These are phyloP conservation scores for Semnornis frantzii DNA, from an alignment of 2,113 vertebrate species.

Conservation along the genomic window DNA sequence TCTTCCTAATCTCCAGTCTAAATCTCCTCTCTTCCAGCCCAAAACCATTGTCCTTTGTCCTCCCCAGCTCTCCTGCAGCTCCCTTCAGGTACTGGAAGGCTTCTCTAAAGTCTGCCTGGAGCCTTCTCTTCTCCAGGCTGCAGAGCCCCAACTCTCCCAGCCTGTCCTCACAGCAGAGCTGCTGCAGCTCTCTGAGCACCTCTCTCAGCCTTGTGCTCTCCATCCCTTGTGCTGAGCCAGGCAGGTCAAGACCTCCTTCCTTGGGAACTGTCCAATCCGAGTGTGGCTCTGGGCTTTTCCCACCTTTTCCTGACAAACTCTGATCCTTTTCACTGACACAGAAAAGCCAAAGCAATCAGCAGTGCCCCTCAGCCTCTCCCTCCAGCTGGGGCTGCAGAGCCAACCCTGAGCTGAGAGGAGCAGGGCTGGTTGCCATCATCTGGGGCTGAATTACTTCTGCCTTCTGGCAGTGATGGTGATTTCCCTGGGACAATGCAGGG, in stretches of 20 bases:
- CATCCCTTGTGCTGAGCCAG: neutral
- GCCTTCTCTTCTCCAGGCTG: no score
- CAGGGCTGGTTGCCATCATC: neutral
- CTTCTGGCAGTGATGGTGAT: neutral
- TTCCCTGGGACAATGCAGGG: neutral
- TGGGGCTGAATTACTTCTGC: rapidly evolving
- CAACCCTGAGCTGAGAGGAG: rapidly evolving
- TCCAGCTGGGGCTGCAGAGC: neutral
- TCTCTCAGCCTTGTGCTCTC: no score
- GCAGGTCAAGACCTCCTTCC: neutral
- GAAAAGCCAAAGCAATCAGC: neutral
- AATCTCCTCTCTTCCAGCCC: no score
- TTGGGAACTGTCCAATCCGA: neutral
- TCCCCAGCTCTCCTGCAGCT: no score
- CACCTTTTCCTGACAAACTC: neutral
- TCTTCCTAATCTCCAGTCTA: no score
- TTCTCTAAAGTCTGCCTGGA: no score
- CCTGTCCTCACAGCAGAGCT: no score
- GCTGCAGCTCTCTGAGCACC: no score
- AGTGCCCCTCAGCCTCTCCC: neutral
- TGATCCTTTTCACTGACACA: rapidly evolving
- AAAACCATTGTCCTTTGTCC: no score
- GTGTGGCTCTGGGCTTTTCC: neutral
- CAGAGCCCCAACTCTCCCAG: no score
- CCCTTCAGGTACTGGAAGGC: no score